Base-by-base conservation (phyloP, 2,113 vertebrate species). In the Percopsis transmontana region DNA sequence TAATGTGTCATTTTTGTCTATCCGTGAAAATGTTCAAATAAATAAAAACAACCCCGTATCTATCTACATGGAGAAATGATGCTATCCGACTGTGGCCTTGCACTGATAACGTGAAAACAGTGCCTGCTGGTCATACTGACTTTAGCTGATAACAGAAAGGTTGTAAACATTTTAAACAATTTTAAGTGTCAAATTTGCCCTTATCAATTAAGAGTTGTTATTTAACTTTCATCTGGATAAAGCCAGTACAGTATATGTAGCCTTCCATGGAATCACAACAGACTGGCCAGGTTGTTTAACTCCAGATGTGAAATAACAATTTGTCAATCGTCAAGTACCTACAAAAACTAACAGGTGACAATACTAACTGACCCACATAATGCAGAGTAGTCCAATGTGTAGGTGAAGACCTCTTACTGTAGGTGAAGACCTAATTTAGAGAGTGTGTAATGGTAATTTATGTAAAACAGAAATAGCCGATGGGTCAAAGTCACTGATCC, bases 1-100 rank as follows among this genome's bases (percentile, higher is more conserved):
- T 80, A 83, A 76, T 84, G 52, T 73, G 58, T 63, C 38, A 58
- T 51, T 79, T 76, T 51, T 54, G 8, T 6, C 64, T 81, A 67
- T 68, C 77, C 68, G 58, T 84, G 68, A 75, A 62, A 60, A 76
- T 70, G 68, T 66, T 57, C 66, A 74, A 75, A 77, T 50, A 83
- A 86, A 59, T 73, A 77, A 50, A 55, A 33, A 33, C 27, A 33
- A 7, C 27, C 5, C 27, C 5, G 5, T 3, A 45, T 16, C 42
- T 16, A 45, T 16, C 11, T 45, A 13, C 42, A 2, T 65, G 69
- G 53, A 64, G 57, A 66, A 80, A 70, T 70, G 65, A 63, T 72
- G 38, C 24, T 27, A 56, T 69, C 74, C 47, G 56, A 56, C 16
- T n/a, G 9, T 62, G 71, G 68, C 70, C 65, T 76, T 66, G 66